phyloP scores from a whole-genome alignment of 2,888 invertebrate genomes.

The Eumacrocentrus americanus region DNA sequence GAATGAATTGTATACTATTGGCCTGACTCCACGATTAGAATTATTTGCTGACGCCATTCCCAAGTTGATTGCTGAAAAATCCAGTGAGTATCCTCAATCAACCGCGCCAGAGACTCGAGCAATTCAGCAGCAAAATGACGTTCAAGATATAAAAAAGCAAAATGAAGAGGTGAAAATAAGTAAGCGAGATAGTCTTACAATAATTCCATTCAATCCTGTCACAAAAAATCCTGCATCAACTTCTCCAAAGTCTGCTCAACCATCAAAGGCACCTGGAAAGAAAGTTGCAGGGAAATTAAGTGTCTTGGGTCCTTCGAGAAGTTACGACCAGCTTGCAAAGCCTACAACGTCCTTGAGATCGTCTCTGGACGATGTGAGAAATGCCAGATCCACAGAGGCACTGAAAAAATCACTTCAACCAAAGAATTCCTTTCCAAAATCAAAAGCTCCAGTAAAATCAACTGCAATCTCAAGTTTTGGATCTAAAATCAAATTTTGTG shows the following conservation, averaged over 20 bases:
- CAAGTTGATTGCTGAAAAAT: conserved; percentile 55
- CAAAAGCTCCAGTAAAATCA: conserved; percentile 38
- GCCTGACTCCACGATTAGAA: conserved; percentile 55
- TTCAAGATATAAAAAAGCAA: conserved; percentile 22
- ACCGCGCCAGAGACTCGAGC: conserved; percentile 8
- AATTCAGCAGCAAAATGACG: conserved; percentile 25
- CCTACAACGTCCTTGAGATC: conserved; percentile 35
- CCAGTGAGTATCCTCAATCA: conserved; percentile 40
- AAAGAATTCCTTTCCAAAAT: conserved; percentile 33
- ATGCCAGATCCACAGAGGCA: conserved; percentile 35
- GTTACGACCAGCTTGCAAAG: conserved; percentile 54
- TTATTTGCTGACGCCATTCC: conserved; percentile 58
- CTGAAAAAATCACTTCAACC: conserved; percentile 33
- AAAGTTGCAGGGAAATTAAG: conserved; percentile 4
- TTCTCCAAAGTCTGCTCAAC: not conserved
- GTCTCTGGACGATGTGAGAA: conserved; percentile 43
- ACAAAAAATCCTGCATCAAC: not conserved
- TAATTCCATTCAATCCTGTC: no score
- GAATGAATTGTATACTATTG: conserved; percentile 53
- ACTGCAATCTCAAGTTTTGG: conserved; percentile 22
- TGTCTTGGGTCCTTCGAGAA: conserved; percentile 48
- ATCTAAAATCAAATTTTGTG: conserved; percentile 23
- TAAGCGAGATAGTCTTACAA: no score
- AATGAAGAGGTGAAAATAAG: not conserved
- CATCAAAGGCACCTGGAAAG: conserved; percentile 28